Evolutionary conservation across 2,113 vertebrate genomes (phyloP), one percentile per base, ranked within the genome.

Genomic region (Cephalopterus ornatus): DNA sequence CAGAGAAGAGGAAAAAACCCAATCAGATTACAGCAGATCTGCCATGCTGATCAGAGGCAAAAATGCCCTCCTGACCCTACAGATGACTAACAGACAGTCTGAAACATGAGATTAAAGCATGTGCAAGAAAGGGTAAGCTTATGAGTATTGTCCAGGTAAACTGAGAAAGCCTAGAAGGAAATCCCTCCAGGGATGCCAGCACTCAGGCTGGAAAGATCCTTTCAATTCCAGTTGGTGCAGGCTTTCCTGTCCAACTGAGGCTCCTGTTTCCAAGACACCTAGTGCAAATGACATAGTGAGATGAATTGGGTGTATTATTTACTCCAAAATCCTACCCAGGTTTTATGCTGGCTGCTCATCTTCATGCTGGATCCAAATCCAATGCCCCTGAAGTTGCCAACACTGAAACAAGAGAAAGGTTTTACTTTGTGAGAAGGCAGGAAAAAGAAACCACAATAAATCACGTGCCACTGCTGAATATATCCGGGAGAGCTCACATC

Each of bases 271-370:
- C 61, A 93, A 66, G 85, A 81, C 49, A 78, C 49, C 71, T 53
- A 79, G 37, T 30, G 41, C 53, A 96, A 93, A 65, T 73, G 70
- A 72, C 82, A 91, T 18, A 47, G 52, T 22, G 46, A 92, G 75
- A 92, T 49, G 17, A 93, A 92, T 15, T 78, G 27, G 19, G 32
- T 72, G 44, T 71, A 53, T 78, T 93, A 88, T 92, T 93, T 92
- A 42, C 80, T 86, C 47, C 14, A 86, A 74, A 88, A 95, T 39
- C 32, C 53, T 1, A 2, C 41, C 53, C 79, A 66, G 80, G 44
- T 90, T 95, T 94, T 77, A 78, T 68, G 84, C 65, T 96, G 93
- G 91, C 85, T 88, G 78, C 78, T 94, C 75, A 81, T 86, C 79
- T 86, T 80, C 49, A 2, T 30, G 13, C 39, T 82, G 72, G 49